phyloP scores from a whole-genome alignment of 1,140 invertebrate species.

The Diorhabda elongata region DNA sequence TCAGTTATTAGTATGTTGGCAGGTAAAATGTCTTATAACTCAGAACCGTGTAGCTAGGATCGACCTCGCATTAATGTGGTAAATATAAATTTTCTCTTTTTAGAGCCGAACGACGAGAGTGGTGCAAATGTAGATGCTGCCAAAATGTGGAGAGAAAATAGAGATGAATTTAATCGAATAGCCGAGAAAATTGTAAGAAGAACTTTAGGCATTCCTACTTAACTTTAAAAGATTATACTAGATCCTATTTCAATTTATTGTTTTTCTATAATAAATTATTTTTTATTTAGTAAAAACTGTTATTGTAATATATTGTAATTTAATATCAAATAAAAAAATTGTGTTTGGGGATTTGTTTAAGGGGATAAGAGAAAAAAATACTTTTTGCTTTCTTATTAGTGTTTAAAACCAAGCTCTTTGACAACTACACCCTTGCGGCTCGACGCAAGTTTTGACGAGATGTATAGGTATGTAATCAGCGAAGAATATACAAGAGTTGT shows the following conservation, averaged over 20 bases:
- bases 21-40: constrained; percentile 50
- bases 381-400: too few species aligned
- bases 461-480: too few species aligned
- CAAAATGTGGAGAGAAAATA: constrained; percentile 98
- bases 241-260: not conserved
- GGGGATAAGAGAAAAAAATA: too few species aligned
- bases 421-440: too few species aligned
- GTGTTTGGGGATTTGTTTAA: too few species aligned
- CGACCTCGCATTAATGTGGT: too few species aligned
- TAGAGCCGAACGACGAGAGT: constrained; percentile 98
- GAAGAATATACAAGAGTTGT: too few species aligned
- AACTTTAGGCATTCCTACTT: constrained; percentile 65
- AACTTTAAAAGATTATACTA: constrained; percentile 16
- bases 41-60: not conserved
- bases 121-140: constrained; percentile 99
- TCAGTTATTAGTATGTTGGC: constrained; percentile 99
- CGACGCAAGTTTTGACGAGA: too few species aligned
- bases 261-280: not conserved
- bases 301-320: too few species aligned
- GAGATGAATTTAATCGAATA: constrained; percentile 90
- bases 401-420: too few species aligned
- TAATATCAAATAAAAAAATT: too few species aligned
- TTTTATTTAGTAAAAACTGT: not conserved
- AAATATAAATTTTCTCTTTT: constrained; percentile 28
- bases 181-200: constrained; percentile 89